Evolutionary conservation across 2,888 invertebrate species (phyloP).

Genomic region (Meiosimyza decipiens): DNA sequence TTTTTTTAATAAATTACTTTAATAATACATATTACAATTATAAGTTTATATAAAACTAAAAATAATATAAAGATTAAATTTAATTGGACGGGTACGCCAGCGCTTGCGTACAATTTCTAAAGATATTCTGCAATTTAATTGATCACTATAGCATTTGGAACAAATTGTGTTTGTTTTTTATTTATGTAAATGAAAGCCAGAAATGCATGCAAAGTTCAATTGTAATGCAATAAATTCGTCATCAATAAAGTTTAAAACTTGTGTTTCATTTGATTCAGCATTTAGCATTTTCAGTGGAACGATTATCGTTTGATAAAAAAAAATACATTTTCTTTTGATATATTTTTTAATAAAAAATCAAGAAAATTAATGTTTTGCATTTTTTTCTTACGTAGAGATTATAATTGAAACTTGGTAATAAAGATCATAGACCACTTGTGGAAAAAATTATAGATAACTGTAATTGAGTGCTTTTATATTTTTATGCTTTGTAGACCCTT

Average conservation of each 20-base stretch:
- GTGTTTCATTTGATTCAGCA: neutral
- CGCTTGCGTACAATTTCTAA: conserved; percentile 3
- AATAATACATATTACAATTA: neutral
- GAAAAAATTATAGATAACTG: too few relatives aligned
- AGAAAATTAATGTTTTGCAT: too few relatives aligned
- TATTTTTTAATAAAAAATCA: too few relatives aligned
- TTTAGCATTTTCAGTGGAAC: conserved; percentile 20
- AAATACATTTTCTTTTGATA: neutral
- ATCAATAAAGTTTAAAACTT: conserved; percentile 22
- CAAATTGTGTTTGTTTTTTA: conserved; percentile 16
- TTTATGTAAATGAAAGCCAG: conserved; percentile 17
- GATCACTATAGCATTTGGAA: neutral
- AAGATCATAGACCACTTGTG: too few relatives aligned
- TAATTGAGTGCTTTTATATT: too few relatives aligned
- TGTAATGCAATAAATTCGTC: conserved; percentile 29
- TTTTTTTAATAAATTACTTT: conserved; percentile 30
- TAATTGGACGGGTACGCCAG: conserved; percentile 1
- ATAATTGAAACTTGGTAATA: too few relatives aligned
- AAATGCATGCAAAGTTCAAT: conserved; percentile 28
- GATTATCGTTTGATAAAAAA: neutral
- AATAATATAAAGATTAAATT: conserved; percentile 11
- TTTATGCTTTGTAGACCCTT: too few relatives aligned
- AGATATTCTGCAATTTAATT: conserved; percentile 11
- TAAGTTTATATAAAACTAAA: conserved; percentile 6
- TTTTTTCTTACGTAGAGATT: too few relatives aligned